Evolutionary conservation across 1,140 invertebrate species (phyloP).

Genomic region (Anadara kagoshimensis): DNA sequence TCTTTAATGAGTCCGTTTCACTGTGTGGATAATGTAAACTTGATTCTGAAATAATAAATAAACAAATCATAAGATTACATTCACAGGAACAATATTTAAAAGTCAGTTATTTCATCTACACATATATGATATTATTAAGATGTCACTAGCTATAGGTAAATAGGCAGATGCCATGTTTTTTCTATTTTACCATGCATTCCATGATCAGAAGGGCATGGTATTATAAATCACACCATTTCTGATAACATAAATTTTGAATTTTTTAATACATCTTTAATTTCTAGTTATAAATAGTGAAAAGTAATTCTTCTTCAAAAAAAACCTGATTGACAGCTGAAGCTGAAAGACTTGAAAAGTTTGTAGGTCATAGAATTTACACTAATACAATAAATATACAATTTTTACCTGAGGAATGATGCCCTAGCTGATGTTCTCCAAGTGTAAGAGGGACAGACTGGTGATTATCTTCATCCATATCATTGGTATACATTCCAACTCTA

Average conservation of each 20-base stretch:
- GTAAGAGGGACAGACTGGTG: constrained; percentile 44
- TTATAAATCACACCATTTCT: too few relatives aligned
- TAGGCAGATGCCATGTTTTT: neutral
- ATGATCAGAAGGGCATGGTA: too few relatives aligned
- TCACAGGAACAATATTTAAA: too few relatives aligned
- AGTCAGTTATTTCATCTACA: too few relatives aligned
- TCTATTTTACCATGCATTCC: neutral
- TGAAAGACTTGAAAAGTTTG: neutral
- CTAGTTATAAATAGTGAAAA: too few relatives aligned
- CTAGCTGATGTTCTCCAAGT: constrained; percentile 47
- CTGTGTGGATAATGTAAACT: constrained; percentile 63
- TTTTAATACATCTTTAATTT: too few relatives aligned
- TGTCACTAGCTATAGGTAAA: neutral
- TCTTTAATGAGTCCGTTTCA: constrained; percentile 66
- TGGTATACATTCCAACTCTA: constrained; percentile 61
- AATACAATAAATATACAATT: neutral
- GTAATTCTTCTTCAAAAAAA: too few relatives aligned
- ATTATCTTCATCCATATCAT: constrained; percentile 62
- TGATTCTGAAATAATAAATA: constrained; percentile 37
- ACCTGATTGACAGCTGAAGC: neutral
- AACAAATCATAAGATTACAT: constrained; percentile 7
- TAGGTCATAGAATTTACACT: neutral
- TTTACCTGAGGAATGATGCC: constrained; percentile 49
- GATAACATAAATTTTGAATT: too few relatives aligned
- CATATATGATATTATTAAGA: too few relatives aligned